phyloP scores from a whole-genome alignment of 2,888 invertebrate species.

The Amaurobius ferox region DNA sequence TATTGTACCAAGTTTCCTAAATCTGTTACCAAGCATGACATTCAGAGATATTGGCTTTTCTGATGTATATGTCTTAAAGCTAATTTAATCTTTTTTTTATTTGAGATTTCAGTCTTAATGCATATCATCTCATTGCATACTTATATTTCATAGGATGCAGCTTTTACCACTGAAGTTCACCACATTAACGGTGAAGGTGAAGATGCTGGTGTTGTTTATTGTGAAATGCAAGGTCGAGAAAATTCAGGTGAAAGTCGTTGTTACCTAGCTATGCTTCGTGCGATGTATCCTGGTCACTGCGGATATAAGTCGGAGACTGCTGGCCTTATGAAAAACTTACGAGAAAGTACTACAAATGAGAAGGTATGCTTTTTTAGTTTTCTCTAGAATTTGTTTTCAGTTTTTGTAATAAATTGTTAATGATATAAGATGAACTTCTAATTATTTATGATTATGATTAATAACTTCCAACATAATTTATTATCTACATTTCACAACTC shows the following conservation, averaged over 20 bases:
- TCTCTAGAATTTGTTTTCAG: no score
- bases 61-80: not conserved
- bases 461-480: no score
- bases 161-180: slow-evolving; percentile 92
- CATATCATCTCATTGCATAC: not conserved
- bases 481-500: no score
- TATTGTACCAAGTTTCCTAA: no score
- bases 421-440: no score
- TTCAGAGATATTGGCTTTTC: not conserved
- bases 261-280: slow-evolving; percentile 82
- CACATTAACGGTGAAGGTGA: slow-evolving; percentile 92
- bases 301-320: slow-evolving; percentile 92
- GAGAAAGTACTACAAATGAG: slow-evolving; percentile 86
- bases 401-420: no score
- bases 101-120: not conserved
- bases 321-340: slow-evolving; percentile 88
- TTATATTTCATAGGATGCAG: slow-evolving; percentile 82
- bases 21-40: not conserved
- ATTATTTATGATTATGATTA: no score
- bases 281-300: slow-evolving; percentile 87
- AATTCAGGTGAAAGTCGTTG: slow-evolving; percentile 87
- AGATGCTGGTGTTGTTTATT: slow-evolving; percentile 96
- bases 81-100: not conserved
- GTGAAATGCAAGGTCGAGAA: slow-evolving; percentile 93
- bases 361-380: slow-evolving; percentile 81